A percentile compares a stretch with the other conserved stretches of the same genome.
Conservation (phyloP, 2,888 invertebrate genomes). For the Polylopha cassiicola region DNA sequence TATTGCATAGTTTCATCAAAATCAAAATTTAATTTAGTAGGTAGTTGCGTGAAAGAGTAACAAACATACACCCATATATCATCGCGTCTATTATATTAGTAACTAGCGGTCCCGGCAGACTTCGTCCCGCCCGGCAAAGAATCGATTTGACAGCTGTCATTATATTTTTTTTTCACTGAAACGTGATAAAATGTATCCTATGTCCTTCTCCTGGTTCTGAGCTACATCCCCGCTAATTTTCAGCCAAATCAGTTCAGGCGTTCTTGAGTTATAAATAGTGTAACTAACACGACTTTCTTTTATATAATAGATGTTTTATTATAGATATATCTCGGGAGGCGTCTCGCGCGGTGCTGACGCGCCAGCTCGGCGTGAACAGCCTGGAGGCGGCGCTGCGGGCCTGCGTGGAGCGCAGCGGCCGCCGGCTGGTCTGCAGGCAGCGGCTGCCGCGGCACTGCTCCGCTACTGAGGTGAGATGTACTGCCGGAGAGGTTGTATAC, state of each 20-base stretch:
- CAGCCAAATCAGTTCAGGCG: background rate
- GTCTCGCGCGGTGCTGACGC: constrained; percentile 61
- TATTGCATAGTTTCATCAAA: too few species aligned
- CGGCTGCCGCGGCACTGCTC: constrained; percentile 84
- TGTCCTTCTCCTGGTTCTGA: too few species aligned
- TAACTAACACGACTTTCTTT: background rate
- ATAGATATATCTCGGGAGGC: constrained; percentile 81
- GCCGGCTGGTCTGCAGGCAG: constrained; percentile 79
- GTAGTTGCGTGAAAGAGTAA: too few species aligned
- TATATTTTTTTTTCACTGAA: too few species aligned
- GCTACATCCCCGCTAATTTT: background rate
- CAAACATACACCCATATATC: too few species aligned
- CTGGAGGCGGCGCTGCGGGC: constrained; percentile 81
- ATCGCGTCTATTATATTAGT: too few species aligned
- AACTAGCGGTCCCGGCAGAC: too few species aligned
- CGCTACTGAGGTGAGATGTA: constrained; percentile 64
- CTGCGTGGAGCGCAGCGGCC: constrained; percentile 79
- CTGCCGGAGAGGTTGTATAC: background rate
- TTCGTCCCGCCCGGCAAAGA: too few species aligned
- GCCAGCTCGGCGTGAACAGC: constrained; percentile 76
- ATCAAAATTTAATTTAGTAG: too few species aligned
- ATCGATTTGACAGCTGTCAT: too few species aligned
- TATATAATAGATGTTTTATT: too few species aligned
- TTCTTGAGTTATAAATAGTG: background rate
- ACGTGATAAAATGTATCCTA: too few species aligned